phyloP scores from a whole-genome alignment of 1,140 invertebrate genomes.

The Agrypnia vestita region DNA sequence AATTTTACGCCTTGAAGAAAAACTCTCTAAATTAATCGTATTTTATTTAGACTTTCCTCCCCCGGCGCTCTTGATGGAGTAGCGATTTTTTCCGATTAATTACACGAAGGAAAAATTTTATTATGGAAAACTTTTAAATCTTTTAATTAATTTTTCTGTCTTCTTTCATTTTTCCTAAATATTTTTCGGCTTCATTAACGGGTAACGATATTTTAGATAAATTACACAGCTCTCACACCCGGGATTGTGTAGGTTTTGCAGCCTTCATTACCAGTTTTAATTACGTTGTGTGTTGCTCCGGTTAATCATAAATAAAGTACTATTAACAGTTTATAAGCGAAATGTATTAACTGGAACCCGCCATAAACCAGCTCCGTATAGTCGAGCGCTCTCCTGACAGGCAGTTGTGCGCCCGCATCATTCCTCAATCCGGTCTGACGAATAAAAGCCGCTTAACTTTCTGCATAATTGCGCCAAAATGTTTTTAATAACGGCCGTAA shows the following conservation, averaged over 20 bases:
- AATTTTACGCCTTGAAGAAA: slow-evolving; percentile 45
- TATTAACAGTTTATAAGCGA: background rate
- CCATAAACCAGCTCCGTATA: background rate
- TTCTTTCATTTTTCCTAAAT: background rate
- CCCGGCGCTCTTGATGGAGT: slow-evolving; percentile 28
- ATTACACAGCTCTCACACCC: too few species aligned
- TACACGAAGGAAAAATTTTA: slow-evolving; percentile 5
- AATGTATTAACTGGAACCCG: background rate
- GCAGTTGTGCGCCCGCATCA: background rate
- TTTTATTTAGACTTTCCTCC: slow-evolving; percentile 33
- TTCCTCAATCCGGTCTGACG: background rate
- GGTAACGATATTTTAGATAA: too few species aligned
- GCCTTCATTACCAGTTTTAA: slow-evolving; percentile 13
- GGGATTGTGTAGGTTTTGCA: background rate
- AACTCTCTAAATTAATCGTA: slow-evolving; percentile 47
- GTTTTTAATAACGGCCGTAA: slow-evolving; percentile 12
- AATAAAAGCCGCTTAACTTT: slow-evolving; percentile 21
- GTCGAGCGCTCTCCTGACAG: slow-evolving; percentile 8
- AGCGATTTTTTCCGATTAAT: slow-evolving; percentile 41
- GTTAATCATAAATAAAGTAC: background rate
- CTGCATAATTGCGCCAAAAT: slow-evolving; percentile 42
- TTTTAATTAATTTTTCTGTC: slow-evolving; percentile 11
- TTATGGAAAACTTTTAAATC: slow-evolving; percentile 11
- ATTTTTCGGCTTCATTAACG: slow-evolving; percentile 7
- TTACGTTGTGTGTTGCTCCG: background rate